Evolutionary conservation across 1,140 invertebrate genomes (phyloP), one percentile per base, ranked within the genome.

Genomic region (Drosophila tristis): DNA sequence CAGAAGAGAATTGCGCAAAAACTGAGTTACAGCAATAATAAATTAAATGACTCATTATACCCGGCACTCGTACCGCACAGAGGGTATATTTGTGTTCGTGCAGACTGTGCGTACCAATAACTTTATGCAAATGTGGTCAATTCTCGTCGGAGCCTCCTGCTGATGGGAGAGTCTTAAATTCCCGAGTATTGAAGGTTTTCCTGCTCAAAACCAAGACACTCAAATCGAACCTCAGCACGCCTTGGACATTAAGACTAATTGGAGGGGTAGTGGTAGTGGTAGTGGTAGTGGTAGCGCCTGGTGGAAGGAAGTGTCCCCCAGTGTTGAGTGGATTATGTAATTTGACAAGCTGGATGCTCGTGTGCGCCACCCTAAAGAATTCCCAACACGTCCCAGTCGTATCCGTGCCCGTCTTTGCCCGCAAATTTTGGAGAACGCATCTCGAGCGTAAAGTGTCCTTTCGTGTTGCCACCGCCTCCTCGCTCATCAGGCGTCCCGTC

Each of bases 371-470:
- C 39, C 53, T 54, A 73, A 63, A 74, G 74, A 66, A 85, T 86
- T 72, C 81, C 78, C 51, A 87, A 63, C 82, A 86, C 82, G 82
- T 86, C 64, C 68, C 54, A 73, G 77, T 58, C 73, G 54, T 76
- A 59, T 77, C 45, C 67, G 70, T 74, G 65, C 58, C 43, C 67
- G 66, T 79, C 75, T 79, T 79, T 66, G 57, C 71, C 59, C 70
- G 56, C 48, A 74, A 84, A 84, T 79, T 79, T 66, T 39, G 35
- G 35, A 63, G 25, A 78, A 77, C 78, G 68, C 79, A 82, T 82
- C 82, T 87, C 82, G 60, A 82, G 84, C 84, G 84, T 72, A 82
- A 87, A 87, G 82, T 87, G 82, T 87, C 79, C 84, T 87, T 87
- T 89, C 82, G 82, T 87, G 82, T 87, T 47, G 59, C 16, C 25